Percentiles rank a stretch among this genome's conserved stretches.
These are phyloP conservation scores for Notarius lentiginosus DNA, from an alignment of 2,113 vertebrate genomes.

Conservation along the genomic window DNA sequence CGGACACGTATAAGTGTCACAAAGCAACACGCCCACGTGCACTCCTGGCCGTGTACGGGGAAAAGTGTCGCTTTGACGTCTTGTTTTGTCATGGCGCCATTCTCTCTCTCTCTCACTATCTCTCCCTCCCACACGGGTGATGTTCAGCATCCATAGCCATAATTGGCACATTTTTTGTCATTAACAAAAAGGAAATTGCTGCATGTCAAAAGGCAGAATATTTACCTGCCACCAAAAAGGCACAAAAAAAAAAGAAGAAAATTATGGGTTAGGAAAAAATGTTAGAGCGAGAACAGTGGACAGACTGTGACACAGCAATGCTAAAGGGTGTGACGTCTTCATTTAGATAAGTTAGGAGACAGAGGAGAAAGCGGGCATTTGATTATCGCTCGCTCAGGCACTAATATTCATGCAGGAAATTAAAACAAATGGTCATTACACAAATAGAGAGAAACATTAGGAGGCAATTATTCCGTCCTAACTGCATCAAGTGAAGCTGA, in stretches of 20 bases:
- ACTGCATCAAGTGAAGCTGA: slow-evolving; percentile 66
- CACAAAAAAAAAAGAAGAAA: slow-evolving; percentile 18
- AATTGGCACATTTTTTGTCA: slow-evolving; percentile 93
- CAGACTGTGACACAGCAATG: background rate
- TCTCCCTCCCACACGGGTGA: slow-evolving; percentile 49
- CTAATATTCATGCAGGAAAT: slow-evolving; percentile 60
- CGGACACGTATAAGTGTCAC: slow-evolving; percentile 40
- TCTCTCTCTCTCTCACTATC: background rate
- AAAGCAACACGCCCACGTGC: slow-evolving; percentile 40
- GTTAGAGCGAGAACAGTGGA: slow-evolving; percentile 9
- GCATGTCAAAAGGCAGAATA: slow-evolving; percentile 78
- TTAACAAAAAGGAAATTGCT: slow-evolving; percentile 84
- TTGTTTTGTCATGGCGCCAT: slow-evolving; percentile 18
- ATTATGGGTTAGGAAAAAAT: slow-evolving; percentile 17
- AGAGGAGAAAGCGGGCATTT: slow-evolving; percentile 24
- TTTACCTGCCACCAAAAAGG: slow-evolving; percentile 54
- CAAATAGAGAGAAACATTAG: slow-evolving; percentile 70
- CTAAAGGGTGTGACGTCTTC: background rate
- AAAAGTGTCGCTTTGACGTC: slow-evolving; percentile 12
- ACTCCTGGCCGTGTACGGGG: slow-evolving; percentile 12
- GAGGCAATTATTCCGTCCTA: slow-evolving; percentile 73
- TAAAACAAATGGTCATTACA: slow-evolving; percentile 75
- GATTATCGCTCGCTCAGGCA: slow-evolving; percentile 32
- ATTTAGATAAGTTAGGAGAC: slow-evolving; percentile 4
- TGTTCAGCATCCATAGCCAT: slow-evolving; percentile 81